These are phyloP conservation scores for Spialia ferax DNA, from an alignment of 2,888 invertebrate species.

Conservation along the genomic window DNA sequence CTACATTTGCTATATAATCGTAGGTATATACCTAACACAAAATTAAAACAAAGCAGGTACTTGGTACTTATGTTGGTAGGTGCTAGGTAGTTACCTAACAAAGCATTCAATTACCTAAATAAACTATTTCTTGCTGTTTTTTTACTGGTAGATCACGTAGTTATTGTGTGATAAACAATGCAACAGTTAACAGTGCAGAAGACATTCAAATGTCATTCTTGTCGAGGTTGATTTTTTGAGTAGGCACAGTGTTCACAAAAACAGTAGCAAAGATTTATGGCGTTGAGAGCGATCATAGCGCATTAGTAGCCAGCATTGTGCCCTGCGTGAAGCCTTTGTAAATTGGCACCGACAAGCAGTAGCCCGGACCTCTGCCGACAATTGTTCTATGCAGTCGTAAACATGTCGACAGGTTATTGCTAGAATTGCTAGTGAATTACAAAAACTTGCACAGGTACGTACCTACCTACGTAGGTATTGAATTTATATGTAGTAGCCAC, in stretches of 20 bases:
- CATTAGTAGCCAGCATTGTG: conserved; percentile 81
- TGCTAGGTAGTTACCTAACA: no score
- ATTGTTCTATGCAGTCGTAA: conserved; percentile 78
- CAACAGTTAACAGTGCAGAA: conserved; percentile 1
- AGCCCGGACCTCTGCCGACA: conserved; percentile 28
- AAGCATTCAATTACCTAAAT: not conserved
- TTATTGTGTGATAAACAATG: conserved; percentile 30
- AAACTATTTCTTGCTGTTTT: not conserved
- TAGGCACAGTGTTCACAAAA: conserved; percentile 46
- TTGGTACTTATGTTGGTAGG: no score
- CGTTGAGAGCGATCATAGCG: conserved; percentile 77
- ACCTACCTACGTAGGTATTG: no score
- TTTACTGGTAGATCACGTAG: conserved; percentile 3
- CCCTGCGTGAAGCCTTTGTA: conserved; percentile 74
- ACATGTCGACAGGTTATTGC: conserved; percentile 81
- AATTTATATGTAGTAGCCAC: conserved; percentile 53
- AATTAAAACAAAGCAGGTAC: no score
- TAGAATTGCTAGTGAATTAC: conserved; percentile 30
- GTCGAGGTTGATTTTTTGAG: conserved; percentile 29
- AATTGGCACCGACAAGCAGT: conserved; percentile 22
- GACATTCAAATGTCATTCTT: conserved; percentile 19
- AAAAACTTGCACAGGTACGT: conserved; percentile 24
- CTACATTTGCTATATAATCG: no score
- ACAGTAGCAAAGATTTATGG: conserved; percentile 76
- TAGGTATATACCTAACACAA: no score